A percentile compares a stretch with the other conserved stretches of the same genome.
These are phyloP conservation scores for Acanthurus leucopareius DNA, from an alignment of 2,797 vertebrate species.

Conservation along the genomic window DNA sequence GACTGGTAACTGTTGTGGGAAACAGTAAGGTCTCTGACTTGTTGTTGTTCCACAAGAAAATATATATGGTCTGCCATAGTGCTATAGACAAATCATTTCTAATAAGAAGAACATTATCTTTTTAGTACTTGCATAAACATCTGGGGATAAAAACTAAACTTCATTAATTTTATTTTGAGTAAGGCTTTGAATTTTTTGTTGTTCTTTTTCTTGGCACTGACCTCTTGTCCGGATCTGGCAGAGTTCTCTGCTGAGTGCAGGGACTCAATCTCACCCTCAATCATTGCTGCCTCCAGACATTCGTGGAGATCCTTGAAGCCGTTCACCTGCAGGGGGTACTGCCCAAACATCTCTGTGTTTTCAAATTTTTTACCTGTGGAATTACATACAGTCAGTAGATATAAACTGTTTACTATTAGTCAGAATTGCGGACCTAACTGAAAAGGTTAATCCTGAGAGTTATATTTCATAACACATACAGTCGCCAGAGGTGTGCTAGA, in stretches of 20 bases:
- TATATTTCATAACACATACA: background rate
- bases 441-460: background rate
- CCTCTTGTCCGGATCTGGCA: conserved; percentile 97
- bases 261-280: conserved; percentile 98
- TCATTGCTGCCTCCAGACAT: conserved; percentile 98
- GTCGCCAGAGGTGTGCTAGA: conserved; percentile 12
- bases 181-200: background rate
- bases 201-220: conserved; percentile 76
- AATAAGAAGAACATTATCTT: no score
- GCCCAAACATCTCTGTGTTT: conserved; percentile 98
- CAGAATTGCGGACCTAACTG: background rate
- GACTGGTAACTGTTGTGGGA: no score
- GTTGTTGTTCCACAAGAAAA: no score
- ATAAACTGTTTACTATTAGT: background rate
- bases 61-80: no score
- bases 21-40: no score
- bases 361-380: conserved; percentile 96
- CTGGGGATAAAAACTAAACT: no score
- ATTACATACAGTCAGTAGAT: background rate
- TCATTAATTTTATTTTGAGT: no score
- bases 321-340: conserved; percentile 98
- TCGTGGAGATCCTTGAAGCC: conserved; percentile 99
- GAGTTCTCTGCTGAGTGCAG: conserved; percentile 97
- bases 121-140: no score
- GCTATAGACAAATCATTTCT: no score